phyloP scores from a whole-genome alignment of 2,113 vertebrate species.

The Dunckerocampus dactyliophorus region DNA sequence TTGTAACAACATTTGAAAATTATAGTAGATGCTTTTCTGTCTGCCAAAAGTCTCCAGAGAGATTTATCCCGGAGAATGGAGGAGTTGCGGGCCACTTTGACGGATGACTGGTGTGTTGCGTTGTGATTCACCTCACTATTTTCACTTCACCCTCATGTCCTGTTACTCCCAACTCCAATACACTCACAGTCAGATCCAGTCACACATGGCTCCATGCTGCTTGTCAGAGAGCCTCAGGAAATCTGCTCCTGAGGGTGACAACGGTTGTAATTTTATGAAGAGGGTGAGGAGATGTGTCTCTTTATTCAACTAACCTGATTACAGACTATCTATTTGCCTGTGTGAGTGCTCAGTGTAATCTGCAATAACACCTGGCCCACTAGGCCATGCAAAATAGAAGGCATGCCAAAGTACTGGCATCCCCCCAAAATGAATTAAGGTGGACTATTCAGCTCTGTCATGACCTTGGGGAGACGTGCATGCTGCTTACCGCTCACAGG shows the following conservation, averaged over 20 bases:
- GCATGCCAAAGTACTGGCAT: conserved; percentile 57
- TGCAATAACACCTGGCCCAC: conserved; percentile 71
- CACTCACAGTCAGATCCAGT: conserved; percentile 66
- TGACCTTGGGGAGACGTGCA: conserved; percentile 63
- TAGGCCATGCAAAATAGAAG: conserved; percentile 60
- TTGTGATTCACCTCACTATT: conserved; percentile 63
- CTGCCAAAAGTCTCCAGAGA: conserved; percentile 57
- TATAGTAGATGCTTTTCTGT: conserved; percentile 72
- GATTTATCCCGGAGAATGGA: conserved; percentile 57
- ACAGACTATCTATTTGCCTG: conserved; percentile 60
- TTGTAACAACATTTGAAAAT: conserved; percentile 69
- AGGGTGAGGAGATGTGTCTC: conserved; percentile 57
- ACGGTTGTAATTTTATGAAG: conserved; percentile 70
- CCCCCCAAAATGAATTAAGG: conserved; percentile 60
- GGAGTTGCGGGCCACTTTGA: conserved; percentile 55
- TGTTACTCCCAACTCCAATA: conserved; percentile 2
- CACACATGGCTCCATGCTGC: conserved; percentile 64
- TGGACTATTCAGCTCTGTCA: conserved; percentile 62
- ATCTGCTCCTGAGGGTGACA: conserved; percentile 71
- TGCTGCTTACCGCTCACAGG: conserved; percentile 19
- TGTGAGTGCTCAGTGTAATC: conserved; percentile 69
- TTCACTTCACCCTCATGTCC: conserved; percentile 43
- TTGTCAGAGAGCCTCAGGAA: conserved; percentile 68
- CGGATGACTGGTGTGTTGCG: conserved; percentile 52
- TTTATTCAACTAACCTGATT: conserved; percentile 72